phyloP scores from a whole-genome alignment of 2,797 vertebrate genomes.

The Sciurus vulgaris region DNA sequence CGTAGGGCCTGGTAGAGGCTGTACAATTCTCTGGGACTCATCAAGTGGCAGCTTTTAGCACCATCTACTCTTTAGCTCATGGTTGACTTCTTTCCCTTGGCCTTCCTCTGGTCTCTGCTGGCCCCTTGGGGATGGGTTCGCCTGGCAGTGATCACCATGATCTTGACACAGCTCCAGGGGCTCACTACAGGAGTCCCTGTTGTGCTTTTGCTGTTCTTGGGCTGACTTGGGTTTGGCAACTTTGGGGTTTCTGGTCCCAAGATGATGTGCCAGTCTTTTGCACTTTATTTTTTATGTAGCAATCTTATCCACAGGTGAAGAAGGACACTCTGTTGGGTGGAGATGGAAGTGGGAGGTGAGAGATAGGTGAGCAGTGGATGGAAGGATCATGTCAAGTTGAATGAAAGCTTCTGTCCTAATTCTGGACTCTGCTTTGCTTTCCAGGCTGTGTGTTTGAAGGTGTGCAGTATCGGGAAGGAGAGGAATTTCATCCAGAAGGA shows the following conservation, averaged over 20 bases:
- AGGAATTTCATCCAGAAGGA: conserved; percentile 96
- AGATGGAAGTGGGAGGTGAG: not conserved
- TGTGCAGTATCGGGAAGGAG: conserved; percentile 94
- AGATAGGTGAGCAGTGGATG: not conserved
- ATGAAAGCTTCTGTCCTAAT: not conserved
- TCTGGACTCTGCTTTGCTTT: conserved; percentile 67
- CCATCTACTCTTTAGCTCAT: not conserved
- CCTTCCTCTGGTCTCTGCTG: not conserved
- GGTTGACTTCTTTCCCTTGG: not conserved
- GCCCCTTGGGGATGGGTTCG: not conserved
- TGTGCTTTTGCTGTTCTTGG: not conserved
- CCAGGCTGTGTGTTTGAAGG: conserved; percentile 95
- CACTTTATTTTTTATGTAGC: not conserved
- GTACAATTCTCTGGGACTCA: not conserved
- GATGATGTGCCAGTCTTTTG: not conserved
- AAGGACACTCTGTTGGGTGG: not conserved
- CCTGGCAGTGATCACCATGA: not conserved
- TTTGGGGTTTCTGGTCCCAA: not conserved
- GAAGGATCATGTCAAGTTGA: not conserved
- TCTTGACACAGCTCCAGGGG: not conserved
- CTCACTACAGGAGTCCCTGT: accelerated
- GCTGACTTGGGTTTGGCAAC: not conserved
- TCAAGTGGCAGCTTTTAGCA: not conserved
- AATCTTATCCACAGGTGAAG: not conserved
- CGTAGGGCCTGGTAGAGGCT: not conserved